A percentile compares a stretch with the other conserved stretches of the same genome.
Evolutionary conservation across 64 coral and sea anemone genomes (phyloP).

Genomic region (Trachythela sp.): DNA sequence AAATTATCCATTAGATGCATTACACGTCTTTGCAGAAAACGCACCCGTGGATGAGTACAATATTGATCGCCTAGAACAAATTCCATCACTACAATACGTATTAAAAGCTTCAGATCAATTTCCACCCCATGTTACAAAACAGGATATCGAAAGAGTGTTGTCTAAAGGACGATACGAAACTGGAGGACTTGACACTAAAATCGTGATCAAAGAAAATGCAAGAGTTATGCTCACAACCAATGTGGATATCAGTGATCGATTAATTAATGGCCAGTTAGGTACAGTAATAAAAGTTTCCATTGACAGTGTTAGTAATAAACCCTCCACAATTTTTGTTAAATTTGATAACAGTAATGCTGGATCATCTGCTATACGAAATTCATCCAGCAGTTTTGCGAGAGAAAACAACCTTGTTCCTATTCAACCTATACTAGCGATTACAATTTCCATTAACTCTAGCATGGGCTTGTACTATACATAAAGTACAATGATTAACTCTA

Average conservation of each 20-base stretch:
- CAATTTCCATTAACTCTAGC: conserved; percentile 1
- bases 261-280: conserved; percentile 13
- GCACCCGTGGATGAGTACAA: background rate
- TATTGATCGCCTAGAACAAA: background rate
- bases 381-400: background rate
- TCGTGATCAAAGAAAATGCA: background rate
- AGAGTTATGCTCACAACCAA: background rate
- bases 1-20: background rate
- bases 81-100: background rate
- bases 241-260: background rate
- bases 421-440: background rate
- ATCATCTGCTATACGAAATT: background rate
- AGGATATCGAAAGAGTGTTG: conserved; percentile 6
- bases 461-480: conserved; percentile 5
- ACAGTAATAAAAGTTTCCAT: background rate
- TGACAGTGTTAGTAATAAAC: background rate
- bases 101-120: background rate
- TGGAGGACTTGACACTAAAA: background rate
- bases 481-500: background rate
- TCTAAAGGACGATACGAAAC: background rate
- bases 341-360: conserved; percentile 13
- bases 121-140: background rate
- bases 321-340: background rate
- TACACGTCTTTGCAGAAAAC: background rate
- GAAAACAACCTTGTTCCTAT: background rate